phyloP scores from a whole-genome alignment of 2,113 vertebrate species.

The Todiramphus chloris region DNA sequence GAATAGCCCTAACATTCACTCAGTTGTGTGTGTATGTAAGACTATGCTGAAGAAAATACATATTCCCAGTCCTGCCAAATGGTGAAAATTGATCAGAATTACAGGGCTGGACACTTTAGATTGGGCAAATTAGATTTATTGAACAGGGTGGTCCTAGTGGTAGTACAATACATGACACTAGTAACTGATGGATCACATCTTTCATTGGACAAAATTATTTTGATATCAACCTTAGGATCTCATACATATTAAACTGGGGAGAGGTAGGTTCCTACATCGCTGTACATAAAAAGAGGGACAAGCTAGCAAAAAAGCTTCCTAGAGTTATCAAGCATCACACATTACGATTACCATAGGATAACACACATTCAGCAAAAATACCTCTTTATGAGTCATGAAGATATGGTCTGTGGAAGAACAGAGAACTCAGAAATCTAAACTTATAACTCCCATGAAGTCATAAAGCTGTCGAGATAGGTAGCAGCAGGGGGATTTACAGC shows the following conservation, averaged over 20 bases:
- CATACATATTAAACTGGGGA: not conserved
- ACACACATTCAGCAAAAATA: not conserved
- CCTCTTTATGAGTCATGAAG: not conserved
- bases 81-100: not conserved
- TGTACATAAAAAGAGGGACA: not conserved
- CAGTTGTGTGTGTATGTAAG: not conserved
- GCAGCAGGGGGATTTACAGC: not conserved
- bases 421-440: not conserved
- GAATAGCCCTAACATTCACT: not conserved
- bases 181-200: not conserved
- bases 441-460: not conserved
- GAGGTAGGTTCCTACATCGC: not conserved
- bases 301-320: not conserved
- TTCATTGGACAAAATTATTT: not conserved
- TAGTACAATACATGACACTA: not conserved
- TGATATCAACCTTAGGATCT: not conserved
- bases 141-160: not conserved
- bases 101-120: not conserved
- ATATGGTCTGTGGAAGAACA: not conserved
- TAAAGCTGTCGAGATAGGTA: not conserved
- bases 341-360: not conserved
- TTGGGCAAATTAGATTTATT: not conserved
- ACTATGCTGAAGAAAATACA: not conserved
- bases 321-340: not conserved
- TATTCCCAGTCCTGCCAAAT: not conserved